Base-by-base conservation (phyloP, 2,797 vertebrate species). In the Oreortyx pictus region DNA sequence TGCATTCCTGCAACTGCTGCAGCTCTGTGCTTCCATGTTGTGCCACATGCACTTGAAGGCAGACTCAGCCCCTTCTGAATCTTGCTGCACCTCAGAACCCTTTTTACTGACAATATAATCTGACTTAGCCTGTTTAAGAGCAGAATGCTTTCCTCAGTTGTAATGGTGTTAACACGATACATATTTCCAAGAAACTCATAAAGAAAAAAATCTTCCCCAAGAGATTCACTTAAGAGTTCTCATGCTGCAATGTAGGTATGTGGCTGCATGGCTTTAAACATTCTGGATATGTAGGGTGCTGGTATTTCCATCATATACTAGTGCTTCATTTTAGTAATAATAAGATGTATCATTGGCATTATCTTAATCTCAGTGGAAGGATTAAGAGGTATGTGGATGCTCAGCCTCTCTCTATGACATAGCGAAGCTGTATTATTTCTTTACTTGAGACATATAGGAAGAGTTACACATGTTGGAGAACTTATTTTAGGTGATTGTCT, bases 171-270 rank as follows among this genome's bases (percentile, higher is more conserved):
- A 39, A 33, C 20, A n/a, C 79, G 49, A 82, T 12, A 57, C 71
- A 88, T 74, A 35, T 61, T 92, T 92, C 71, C 20, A 74, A 86
- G 75, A 89, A 86, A 17, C 19, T 57, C 14, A 49, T 78, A 75
- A 89, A 67, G 33, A 17, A 86, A 47, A 66, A 86, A 60, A 77
- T 39, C 1, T 6, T 79, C 76, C 88, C 88, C 71, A 70, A 50
- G 31, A 83, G 67, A 60, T 47, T 39, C 19, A 7, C n/a, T 66
- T 59, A 57, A n/a, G 39, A 46, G 37, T 46, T 35, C 14, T 15
- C 0, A 0, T 15, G 35, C 24, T 62, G 66, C 54, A 19, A 8
- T 3, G 49, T 11, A 27, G 43, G 44, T 39, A 50, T 39, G 9
- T 17, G 67, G 57, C 56, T 76, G 35, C 17, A 27, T 57, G 81